These are phyloP conservation scores for Aix galericulata DNA, from an alignment of 2,113 vertebrate species.

Conservation along the genomic window DNA sequence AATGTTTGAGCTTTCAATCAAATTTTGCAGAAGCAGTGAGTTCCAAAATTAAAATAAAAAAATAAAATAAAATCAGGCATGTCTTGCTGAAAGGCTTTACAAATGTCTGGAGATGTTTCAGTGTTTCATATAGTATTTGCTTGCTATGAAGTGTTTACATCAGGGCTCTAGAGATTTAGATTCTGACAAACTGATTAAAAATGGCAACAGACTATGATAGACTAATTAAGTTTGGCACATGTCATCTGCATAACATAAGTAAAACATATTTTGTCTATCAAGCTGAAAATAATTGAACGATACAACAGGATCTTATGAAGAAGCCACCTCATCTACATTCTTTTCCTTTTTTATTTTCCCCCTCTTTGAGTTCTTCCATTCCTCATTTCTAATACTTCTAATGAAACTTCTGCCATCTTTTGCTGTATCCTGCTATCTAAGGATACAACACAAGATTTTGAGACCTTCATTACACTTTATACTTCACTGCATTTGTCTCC, in stretches of 20 bases:
- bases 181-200: conserved; percentile 54
- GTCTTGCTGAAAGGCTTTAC: not conserved
- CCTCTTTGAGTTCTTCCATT: not conserved
- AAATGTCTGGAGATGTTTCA: conserved; percentile 31
- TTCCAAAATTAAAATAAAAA: not conserved
- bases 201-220: not conserved
- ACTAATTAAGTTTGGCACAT: conserved; percentile 28
- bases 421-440: not conserved
- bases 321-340: not conserved
- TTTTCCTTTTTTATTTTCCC: not conserved
- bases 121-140: not conserved
- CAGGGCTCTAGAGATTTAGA: conserved; percentile 7
- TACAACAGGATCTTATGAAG: not conserved
- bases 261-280: conserved; percentile 35
- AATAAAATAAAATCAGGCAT: not conserved
- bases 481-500: not conserved
- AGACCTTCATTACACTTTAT: not conserved
- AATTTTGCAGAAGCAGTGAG: not conserved
- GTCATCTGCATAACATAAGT: conserved; percentile 17
- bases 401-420: not conserved
- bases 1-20: not conserved
- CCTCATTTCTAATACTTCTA: not conserved
- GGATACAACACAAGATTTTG: not conserved
- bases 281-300: conserved; percentile 17
- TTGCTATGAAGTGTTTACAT: conserved; percentile 36